Evolutionary conservation across 2,888 invertebrate genomes (phyloP), one percentile per base, ranked within the genome.

Genomic region (Rotaria sp.): DNA sequence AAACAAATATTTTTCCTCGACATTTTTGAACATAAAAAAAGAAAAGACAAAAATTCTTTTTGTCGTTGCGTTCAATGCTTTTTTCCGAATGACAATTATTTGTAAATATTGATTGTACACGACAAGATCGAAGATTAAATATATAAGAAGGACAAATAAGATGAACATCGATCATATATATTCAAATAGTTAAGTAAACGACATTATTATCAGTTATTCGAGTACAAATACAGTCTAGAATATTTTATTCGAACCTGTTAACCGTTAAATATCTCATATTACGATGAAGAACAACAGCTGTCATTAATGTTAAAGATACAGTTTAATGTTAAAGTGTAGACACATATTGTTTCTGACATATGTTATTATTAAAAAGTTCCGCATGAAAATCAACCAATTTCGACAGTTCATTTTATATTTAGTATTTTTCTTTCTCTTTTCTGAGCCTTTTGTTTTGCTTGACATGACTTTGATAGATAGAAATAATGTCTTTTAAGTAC

Each of bases 61-160:
- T 50, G 26, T 55, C 55, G 10, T 26, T 55, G 26, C 26, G 10
- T 55, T 55, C 55, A 55, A 55, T 55, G 26, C 26, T 67, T 21
- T 30, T 67, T 67, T 67, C 67, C 67, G 67, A 67, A 67, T 67
- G 30, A 67, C 67, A 67, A 67, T 67, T 67, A 67, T 67, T 67
- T 67, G 67, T 67, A 67, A 67, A 67, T 67, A 67, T 67, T 67
- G 8, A 67, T 35, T 67, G 18, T 67, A 35, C 18, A 67, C 67
- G 35, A 67, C 35, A 35, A 18, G 35, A 67, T 35, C 67, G 67
- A 35, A 67, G 67, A 67, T 67, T 67, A 67, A 67, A 67, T 21
- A 67, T 8, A 15, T 35, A 67, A 67, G 67, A 35, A 67, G 18
- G 18, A 18, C 67, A 35, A 67, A 67, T 67, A 67, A 59, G 26